These are phyloP conservation scores for Drosophila teissieri DNA, from an alignment of 1,140 invertebrate species.

Conservation along the genomic window DNA sequence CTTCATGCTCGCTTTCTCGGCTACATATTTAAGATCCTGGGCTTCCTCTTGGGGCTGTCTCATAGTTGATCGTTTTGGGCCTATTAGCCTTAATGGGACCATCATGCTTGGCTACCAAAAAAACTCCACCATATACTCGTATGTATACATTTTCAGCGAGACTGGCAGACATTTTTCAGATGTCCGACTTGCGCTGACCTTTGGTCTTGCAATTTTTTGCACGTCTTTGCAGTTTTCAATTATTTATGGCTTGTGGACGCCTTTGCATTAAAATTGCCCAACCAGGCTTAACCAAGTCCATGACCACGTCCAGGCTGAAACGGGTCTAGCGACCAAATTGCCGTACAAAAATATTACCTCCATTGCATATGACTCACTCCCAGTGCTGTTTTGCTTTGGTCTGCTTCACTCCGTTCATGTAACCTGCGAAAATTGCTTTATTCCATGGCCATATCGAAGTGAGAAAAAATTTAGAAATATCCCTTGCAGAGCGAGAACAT, in stretches of 20 bases:
- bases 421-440: conserved; percentile 66
- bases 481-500: background rate
- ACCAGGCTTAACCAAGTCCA: conserved; percentile 49
- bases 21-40: conserved; percentile 14
- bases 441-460: conserved; percentile 20
- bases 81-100: conserved; percentile 76
- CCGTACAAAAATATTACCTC: conserved; percentile 57
- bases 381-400: background rate
- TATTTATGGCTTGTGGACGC: conserved; percentile 76
- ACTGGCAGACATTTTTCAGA: conserved; percentile 28
- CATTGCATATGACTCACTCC: conserved; percentile 69
- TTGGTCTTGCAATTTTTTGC: conserved; percentile 60
- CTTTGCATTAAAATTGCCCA: conserved; percentile 74
- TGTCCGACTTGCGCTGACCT: conserved; percentile 33
- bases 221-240: conserved; percentile 74
- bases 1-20: background rate
- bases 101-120: conserved; percentile 68
- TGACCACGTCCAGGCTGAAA: conserved; percentile 26
- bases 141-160: background rate
- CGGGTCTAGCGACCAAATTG: conserved; percentile 53
- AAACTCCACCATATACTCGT: conserved; percentile 30
- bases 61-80: conserved; percentile 61
- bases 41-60: conserved; percentile 36
- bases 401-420: conserved; percentile 39
- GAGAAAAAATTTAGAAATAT: conserved; percentile 5